Percentiles rank a stretch among this genome's conserved stretches.
phyloP scores from a whole-genome alignment of 1,140 invertebrate genomes.

The Probaryconus sp. region DNA sequence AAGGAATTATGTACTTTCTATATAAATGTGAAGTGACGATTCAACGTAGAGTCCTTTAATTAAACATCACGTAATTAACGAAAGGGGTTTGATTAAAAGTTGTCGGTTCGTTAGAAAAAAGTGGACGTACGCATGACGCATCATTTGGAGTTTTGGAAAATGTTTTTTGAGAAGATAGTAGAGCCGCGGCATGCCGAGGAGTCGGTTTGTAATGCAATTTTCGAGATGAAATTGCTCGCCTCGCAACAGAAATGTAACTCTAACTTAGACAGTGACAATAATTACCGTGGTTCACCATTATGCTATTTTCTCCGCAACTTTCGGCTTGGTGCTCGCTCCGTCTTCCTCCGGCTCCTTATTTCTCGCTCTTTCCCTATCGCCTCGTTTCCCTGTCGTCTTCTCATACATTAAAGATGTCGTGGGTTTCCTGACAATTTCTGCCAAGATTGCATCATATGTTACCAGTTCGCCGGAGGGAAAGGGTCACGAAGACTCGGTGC shows the following conservation, averaged over 20 bases:
- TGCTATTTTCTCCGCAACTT: conserved; percentile 51
- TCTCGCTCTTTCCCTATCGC: conserved; percentile 12
- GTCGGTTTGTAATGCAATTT: conserved; percentile 37
- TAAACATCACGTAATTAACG: conserved; percentile 13
- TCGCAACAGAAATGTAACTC: conserved; percentile 32
- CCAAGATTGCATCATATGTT: conserved; percentile 75
- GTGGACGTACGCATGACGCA: conserved; percentile 5
- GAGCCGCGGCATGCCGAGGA: conserved; percentile 6
- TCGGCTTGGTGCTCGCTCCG: neutral
- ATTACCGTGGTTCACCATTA: conserved; percentile 51
- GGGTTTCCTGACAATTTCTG: conserved; percentile 69
- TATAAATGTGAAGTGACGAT: no score
- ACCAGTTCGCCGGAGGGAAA: conserved; percentile 31
- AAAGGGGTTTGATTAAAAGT: conserved; percentile 15
- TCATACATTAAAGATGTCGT: conserved; percentile 75
- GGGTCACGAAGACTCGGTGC: conserved; percentile 21
- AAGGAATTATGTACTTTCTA: no score
- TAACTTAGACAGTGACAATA: conserved; percentile 48
- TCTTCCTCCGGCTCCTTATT: conserved; percentile 3
- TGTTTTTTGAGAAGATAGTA: conserved; percentile 32
- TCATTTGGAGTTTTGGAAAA: conserved; percentile 12
- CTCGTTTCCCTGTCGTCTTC: conserved; percentile 39
- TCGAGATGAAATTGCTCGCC: conserved; percentile 27
- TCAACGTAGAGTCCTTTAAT: no score
- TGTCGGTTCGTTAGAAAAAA: conserved; percentile 11